Evolutionary conservation across 1,140 invertebrate genomes (phyloP), one percentile per base, ranked within the genome.

Genomic region (Cephus cinctus): DNA sequence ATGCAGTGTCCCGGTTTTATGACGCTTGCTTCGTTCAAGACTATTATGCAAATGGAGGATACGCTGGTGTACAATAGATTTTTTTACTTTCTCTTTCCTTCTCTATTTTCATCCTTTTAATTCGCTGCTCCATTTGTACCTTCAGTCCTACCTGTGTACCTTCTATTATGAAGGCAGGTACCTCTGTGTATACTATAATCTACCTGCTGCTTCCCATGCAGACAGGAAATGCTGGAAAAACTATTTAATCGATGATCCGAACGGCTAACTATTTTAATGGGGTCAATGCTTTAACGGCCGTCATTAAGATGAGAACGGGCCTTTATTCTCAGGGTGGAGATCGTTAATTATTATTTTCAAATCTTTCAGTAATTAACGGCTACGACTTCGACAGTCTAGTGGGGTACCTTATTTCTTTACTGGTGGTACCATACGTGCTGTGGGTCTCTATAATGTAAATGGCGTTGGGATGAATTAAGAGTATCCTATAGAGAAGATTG

Each of bases 1-100:
- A 52, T 55, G 47, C 43, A 31, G 50, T 31, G 46, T 21, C 43
- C 41, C 39, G 42, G 38, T 51, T 56, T 48, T 46, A 19, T 39
- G 16, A 16, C 14, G 21, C 22, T 3, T 2, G 19, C 14, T 16
- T 36, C 3, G n/a, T n/a, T 12, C 19, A 31, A 18, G 15, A 47
- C 51, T 42, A 50, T 22, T 16, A 61, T 62, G 51, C 46, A 44
- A 50, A 57, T 50, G 47, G 57, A 54, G 51, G 52, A 54, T 16
- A 38, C 21, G 8, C 21, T n/a, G 18, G 30, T 12, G 19, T 30
- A 41, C 34, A 41, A 52, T 43, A 52, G 43, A 45, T 44, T 44
- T 22, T 30, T 30, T 30, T 30, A n/a, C n/a, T n/a, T n/a, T n/a
- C n/a, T n/a, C n/a, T n/a, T n/a, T n/a, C n/a, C n/a, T n/a, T n/a